These are phyloP conservation scores for Xestoiulus laeticollis DNA, from an alignment of 2,888 invertebrate genomes.

Conservation along the genomic window DNA sequence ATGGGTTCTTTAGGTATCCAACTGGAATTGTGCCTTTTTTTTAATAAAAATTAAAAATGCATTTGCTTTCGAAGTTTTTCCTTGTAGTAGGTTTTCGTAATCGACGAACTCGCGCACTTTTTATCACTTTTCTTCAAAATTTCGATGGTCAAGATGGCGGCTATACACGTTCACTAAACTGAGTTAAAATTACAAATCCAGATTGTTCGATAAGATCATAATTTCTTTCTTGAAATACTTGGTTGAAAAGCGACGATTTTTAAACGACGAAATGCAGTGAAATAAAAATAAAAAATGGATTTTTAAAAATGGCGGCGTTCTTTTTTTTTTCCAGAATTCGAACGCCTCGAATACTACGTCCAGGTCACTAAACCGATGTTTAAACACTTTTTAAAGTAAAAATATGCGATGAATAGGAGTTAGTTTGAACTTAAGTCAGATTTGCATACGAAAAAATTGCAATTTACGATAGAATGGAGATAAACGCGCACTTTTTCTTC, in stretches of 20 bases:
- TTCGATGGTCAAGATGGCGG: not conserved
- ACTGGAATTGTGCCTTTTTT: not conserved
- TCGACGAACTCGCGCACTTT: not conserved
- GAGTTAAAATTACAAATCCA: not conserved
- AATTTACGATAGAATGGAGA: no score
- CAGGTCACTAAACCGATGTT: no score
- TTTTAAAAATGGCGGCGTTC: not conserved
- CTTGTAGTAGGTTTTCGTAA: not conserved
- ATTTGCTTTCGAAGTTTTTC: not conserved
- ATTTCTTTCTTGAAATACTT: no score
- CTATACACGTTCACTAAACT: not conserved
- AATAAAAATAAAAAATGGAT: no score
- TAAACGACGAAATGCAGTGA: not conserved
- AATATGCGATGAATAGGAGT: not conserved
- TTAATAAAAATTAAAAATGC: not conserved
- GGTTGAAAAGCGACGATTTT: not conserved
- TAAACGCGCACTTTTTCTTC: no score
- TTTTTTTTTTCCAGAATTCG: not conserved
- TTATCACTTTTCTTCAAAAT: not conserved
- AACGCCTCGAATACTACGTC: no score
- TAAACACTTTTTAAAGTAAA: no score
- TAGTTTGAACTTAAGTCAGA: no score
- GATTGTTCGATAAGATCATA: not conserved
- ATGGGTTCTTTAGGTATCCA: not conserved
- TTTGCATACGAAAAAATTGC: no score